These are phyloP conservation scores for Climacteris rufus DNA, from an alignment of 2,113 vertebrate species.

Conservation along the genomic window DNA sequence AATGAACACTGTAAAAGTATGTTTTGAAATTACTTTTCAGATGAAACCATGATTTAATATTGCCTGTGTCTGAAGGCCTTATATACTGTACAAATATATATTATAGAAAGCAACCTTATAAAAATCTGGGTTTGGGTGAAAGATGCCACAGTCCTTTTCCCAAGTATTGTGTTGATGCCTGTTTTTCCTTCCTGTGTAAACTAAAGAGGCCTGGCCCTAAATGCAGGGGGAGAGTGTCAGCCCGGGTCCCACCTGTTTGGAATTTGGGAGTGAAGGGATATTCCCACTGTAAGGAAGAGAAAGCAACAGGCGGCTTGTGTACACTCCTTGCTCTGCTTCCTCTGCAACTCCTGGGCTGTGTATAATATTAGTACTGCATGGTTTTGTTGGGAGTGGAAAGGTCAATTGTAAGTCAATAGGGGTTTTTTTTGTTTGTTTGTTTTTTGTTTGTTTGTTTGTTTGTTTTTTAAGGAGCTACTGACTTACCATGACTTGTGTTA, in stretches of 20 bases:
- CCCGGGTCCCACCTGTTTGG: neutral
- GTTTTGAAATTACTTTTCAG: neutral
- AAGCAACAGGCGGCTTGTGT: neutral
- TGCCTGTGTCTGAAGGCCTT: neutral
- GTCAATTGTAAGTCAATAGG: slow-evolving; percentile 44
- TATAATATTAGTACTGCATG: neutral
- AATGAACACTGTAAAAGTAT: neutral
- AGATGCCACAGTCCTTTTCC: neutral
- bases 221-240: rapidly evolving
- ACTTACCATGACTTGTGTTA: neutral
- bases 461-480: neutral
- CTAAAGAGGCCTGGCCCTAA: neutral
- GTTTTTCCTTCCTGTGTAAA: neutral
- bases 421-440: too few relatives aligned
- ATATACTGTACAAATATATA: neutral
- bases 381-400: slow-evolving; percentile 33
- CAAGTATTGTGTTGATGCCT: neutral
- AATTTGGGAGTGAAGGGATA: neutral
- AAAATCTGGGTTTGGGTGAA: neutral
- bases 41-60: neutral
- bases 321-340: neutral
- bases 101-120: neutral
- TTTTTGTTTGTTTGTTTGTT: too few relatives aligned
- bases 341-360: neutral
- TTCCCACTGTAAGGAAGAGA: neutral